These are phyloP conservation scores for Acromyrmex heyeri DNA, from an alignment of 1,140 invertebrate genomes.

Conservation along the genomic window DNA sequence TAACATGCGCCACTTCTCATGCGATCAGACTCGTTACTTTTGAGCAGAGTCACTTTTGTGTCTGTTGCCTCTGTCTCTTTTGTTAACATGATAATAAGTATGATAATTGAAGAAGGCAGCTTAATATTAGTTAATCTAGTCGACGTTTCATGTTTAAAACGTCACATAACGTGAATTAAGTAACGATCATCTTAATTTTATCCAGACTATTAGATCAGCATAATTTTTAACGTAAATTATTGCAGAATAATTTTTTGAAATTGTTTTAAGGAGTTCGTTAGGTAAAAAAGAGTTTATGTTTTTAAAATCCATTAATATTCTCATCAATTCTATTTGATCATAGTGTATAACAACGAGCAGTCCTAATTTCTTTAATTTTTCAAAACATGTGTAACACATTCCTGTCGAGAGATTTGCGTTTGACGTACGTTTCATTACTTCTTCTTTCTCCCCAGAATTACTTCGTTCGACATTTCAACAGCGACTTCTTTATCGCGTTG, in stretches of 20 bases:
- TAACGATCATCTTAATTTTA: not conserved
- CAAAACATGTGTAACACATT: not conserved
- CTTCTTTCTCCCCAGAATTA: not conserved
- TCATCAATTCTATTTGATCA: not conserved
- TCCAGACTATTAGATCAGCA: not conserved
- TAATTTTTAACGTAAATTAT: conserved; percentile 24
- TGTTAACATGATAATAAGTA: not conserved
- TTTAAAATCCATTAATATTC: conserved; percentile 4
- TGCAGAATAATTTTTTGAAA: not conserved
- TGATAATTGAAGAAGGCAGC: not conserved
- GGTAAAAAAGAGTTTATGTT: not conserved
- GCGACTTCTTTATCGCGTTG: conserved; percentile 26
- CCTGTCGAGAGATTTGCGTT: not conserved
- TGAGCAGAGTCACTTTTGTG: not conserved
- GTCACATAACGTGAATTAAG: not conserved
- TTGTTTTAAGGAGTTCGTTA: not conserved
- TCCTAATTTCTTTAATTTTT: conserved; percentile 16
- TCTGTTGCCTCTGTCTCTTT: not conserved
- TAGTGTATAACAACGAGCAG: too few relatives aligned
- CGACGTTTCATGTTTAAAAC: not conserved
- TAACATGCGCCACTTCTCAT: conserved; percentile 2
- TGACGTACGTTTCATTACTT: not conserved
- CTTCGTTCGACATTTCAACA: conserved; percentile 4
- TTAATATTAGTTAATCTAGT: not conserved
- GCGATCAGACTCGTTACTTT: not conserved